A percentile compares a stretch with the other conserved stretches of the same genome.
Evolutionary conservation across 2,888 invertebrate genomes (phyloP).

Genomic region (Pseudanteris insignis): DNA sequence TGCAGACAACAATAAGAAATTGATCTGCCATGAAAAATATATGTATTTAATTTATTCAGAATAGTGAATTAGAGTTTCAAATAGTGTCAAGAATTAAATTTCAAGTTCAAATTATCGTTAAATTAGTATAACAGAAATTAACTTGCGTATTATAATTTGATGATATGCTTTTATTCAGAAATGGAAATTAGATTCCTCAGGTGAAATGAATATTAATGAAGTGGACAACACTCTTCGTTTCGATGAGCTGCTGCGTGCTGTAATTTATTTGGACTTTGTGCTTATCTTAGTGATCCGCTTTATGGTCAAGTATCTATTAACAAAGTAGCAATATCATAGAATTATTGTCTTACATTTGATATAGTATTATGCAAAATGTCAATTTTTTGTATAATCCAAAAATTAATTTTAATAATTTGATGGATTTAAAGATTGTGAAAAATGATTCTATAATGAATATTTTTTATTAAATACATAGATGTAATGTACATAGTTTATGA

Average conservation of each 20-base stretch:
- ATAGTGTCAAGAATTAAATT: neutral
- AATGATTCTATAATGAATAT: no score
- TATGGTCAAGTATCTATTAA: slow-evolving; percentile 7
- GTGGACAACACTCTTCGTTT: slow-evolving; percentile 1
- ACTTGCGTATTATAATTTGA: slow-evolving; percentile 14
- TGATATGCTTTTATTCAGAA: slow-evolving; percentile 21
- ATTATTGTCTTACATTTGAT: no score
- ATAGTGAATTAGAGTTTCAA: no score
- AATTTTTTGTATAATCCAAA: no score
- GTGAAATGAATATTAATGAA: slow-evolving; percentile 23
- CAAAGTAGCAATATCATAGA: slow-evolving; percentile 9
- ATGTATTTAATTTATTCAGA: no score
- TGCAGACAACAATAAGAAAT: no score
- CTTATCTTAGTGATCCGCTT: slow-evolving; percentile 17
- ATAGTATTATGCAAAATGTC: no score
- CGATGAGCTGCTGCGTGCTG: neutral
- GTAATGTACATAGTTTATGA: no score
- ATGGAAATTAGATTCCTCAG: slow-evolving; percentile 24
- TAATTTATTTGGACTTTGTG: slow-evolving; percentile 25
- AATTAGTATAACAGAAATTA: slow-evolving; percentile 7
- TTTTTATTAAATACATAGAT: no score
- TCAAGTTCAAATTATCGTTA: slow-evolving; percentile 15
- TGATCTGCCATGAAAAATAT: no score
- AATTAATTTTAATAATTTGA: no score
- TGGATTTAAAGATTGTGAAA: no score